Evolutionary conservation across 2,888 invertebrate species (phyloP).

Genomic region (Bhutanitis thaidina): DNA sequence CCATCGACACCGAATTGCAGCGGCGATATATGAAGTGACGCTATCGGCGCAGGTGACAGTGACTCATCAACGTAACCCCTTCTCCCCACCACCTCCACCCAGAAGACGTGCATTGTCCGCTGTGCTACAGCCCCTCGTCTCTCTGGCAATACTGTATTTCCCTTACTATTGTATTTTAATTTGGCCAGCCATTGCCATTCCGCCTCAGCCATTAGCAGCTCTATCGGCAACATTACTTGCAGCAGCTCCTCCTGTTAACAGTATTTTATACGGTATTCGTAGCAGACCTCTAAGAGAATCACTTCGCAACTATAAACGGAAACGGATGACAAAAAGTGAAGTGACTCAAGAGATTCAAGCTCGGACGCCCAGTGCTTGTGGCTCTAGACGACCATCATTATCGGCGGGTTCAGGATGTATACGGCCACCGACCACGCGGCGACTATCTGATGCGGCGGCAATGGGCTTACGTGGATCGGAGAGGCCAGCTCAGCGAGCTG

Average conservation of each 20-base stretch:
- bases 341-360: constrained; percentile 90
- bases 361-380: constrained; percentile 88
- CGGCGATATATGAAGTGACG: constrained; percentile 91
- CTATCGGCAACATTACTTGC: constrained; percentile 83
- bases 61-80: constrained; percentile 89
- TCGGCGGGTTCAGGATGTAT: constrained; percentile 78
- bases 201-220: constrained; percentile 73
- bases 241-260: constrained; percentile 86
- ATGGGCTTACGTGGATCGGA: constrained; percentile 64
- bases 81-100: constrained; percentile 84
- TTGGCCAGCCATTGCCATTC: constrained; percentile 78
- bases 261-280: constrained; percentile 88
- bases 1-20: constrained; percentile 90
- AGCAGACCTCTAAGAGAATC: constrained; percentile 86
- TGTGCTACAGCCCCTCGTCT: constrained; percentile 86
- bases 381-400: constrained; percentile 85
- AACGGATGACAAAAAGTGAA: constrained; percentile 88
- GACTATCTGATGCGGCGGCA: constrained; percentile 67
- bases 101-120: constrained; percentile 82
- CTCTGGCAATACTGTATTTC: constrained; percentile 85
- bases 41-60: constrained; percentile 91
- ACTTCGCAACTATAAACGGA: constrained; percentile 87
- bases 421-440: constrained; percentile 62
- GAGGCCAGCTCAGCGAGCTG: constrained; percentile 79
- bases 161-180: constrained; percentile 86